These are phyloP conservation scores for Drosophila albomicans DNA, from an alignment of 1,140 invertebrate species.

Conservation along the genomic window DNA sequence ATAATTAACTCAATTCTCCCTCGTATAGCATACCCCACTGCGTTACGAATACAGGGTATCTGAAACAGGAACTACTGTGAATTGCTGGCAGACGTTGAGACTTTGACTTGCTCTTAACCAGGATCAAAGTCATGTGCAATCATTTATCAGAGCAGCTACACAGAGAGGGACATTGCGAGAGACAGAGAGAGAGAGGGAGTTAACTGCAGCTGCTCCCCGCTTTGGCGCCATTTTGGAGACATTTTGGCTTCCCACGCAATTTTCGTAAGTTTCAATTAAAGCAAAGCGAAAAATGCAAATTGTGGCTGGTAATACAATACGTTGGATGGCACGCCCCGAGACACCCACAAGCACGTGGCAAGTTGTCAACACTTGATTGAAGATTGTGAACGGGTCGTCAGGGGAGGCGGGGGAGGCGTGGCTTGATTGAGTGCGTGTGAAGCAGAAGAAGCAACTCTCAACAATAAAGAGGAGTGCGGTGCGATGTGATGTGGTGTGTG, in stretches of 20 bases:
- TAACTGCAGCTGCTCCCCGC: background rate
- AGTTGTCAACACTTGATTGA: conserved; percentile 76
- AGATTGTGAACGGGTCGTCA: background rate
- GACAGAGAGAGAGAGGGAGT: no score
- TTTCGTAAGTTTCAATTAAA: conserved; percentile 55
- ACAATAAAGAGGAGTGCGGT: background rate
- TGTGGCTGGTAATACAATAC: conserved; percentile 68
- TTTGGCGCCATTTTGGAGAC: background rate
- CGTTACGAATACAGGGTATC: background rate
- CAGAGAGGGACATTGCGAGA: background rate
- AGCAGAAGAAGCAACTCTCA: conserved; percentile 1
- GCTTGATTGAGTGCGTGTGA: conserved; percentile 68
- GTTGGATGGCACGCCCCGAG: background rate
- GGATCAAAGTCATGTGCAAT: conserved; percentile 41
- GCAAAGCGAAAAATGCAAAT: conserved; percentile 62
- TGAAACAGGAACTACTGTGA: conserved; percentile 15
- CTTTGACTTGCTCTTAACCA: conserved; percentile 13
- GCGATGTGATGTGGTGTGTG: conserved; percentile 17
- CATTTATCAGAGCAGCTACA: conserved; percentile 41
- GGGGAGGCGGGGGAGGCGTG: background rate
- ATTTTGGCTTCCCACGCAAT: conserved; percentile 65
- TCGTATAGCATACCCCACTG: background rate
- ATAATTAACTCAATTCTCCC: background rate
- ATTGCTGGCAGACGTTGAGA: conserved; percentile 39
- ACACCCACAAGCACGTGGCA: conserved; percentile 42